Percentiles rank a stretch among this genome's conserved stretches.
Evolutionary conservation across 2,797 vertebrate genomes (phyloP).

Genomic region (Esox lucius): DNA sequence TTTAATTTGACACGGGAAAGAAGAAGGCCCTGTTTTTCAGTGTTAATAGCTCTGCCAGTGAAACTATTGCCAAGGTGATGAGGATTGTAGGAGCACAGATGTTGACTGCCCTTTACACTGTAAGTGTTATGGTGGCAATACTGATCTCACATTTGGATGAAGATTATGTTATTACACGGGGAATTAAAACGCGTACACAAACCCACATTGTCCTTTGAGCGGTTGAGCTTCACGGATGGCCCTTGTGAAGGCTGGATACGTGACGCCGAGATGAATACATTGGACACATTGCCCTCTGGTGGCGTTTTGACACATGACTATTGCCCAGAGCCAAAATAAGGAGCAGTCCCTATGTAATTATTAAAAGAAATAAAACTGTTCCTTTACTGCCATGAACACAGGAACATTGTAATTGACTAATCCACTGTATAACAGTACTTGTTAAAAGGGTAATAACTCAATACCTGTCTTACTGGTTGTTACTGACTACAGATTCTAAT

Average conservation of each 20-base stretch:
- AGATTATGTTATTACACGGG: background rate
- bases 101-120: background rate
- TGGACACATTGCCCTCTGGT: slow-evolving; percentile 78
- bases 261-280: slow-evolving; percentile 61
- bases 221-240: slow-evolving; percentile 36
- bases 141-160: background rate
- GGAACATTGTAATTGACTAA: background rate
- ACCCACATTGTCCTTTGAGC: slow-evolving; percentile 64
- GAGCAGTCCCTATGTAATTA: background rate
- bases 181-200: background rate
- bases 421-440: background rate
- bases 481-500: too few species aligned
- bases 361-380: background rate
- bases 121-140: background rate
- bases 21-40: background rate
- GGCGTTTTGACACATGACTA: slow-evolving; percentile 40
- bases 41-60: background rate
- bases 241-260: slow-evolving; percentile 52
- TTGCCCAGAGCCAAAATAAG: background rate
- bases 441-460: too few species aligned
- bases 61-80: background rate
- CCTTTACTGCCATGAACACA: background rate
- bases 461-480: too few species aligned
- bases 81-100: background rate
- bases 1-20: background rate